Conservation (phyloP, 23 tunicate genomes). For the Botrylloides violaceus region DNA sequence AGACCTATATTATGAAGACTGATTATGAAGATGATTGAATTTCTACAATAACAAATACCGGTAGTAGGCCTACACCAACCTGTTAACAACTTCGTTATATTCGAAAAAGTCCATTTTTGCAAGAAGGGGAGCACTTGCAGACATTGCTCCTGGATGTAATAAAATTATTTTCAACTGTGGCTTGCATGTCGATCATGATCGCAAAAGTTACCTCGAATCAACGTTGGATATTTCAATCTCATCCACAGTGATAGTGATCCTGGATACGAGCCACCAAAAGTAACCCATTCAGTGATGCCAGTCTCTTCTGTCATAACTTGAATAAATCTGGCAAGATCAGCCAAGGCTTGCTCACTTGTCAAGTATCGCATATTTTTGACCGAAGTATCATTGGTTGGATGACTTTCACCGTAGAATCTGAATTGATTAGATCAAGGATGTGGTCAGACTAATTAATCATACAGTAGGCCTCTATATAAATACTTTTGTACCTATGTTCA, state of each 20-base stretch:
- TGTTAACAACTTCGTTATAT: slow-evolving; percentile 25
- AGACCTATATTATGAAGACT: slow-evolving; percentile 15
- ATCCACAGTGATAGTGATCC: slow-evolving; percentile 78
- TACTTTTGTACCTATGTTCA: slow-evolving; percentile 45
- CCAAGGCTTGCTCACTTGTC: slow-evolving; percentile 83
- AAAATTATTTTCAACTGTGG: not conserved
- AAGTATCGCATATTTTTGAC: slow-evolving; percentile 33
- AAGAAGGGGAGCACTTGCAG: slow-evolving; percentile 74
- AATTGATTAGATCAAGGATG: not conserved
- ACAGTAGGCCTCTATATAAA: not conserved
- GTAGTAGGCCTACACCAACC: not conserved
- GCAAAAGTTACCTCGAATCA: not conserved
- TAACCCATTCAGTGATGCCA: slow-evolving; percentile 57
- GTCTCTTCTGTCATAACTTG: slow-evolving; percentile 21
- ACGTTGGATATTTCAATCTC: slow-evolving; percentile 56
- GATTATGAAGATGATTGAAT: not conserved
- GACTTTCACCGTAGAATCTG: slow-evolving; percentile 66
- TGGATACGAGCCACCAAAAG: slow-evolving; percentile 86
- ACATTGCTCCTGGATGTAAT: slow-evolving; percentile 34
- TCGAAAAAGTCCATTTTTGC: slow-evolving; percentile 48
- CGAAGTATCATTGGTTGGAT: slow-evolving; percentile 64
- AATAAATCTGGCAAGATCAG: slow-evolving; percentile 67
- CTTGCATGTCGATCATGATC: too few relatives aligned
- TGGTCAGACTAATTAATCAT: not conserved
- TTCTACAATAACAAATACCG: not conserved